A percentile compares a stretch with the other conserved stretches of the same genome.
phyloP scores from a whole-genome alignment of 2,888 invertebrate genomes.

The Vannuccia rotundouncinata region DNA sequence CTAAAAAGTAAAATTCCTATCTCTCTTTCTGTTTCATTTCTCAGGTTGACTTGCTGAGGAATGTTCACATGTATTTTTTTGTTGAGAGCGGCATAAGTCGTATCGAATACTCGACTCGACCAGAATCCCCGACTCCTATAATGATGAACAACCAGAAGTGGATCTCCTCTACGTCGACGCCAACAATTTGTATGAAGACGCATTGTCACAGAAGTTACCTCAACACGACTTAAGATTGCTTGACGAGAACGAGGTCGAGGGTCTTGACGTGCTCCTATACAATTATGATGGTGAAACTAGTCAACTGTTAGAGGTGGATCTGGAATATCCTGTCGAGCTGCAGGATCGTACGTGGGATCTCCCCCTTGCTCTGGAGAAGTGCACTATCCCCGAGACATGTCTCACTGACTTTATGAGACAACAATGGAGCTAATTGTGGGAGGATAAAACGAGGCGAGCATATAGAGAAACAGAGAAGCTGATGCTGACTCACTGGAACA shows the following conservation, averaged over 20 bases:
- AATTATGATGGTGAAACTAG: background rate
- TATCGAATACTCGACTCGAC: no score
- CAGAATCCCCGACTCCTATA: background rate
- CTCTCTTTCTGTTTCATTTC: background rate
- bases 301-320: background rate
- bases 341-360: background rate
- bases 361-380: background rate
- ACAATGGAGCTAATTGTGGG: background rate
- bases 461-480: background rate
- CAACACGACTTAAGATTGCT: background rate
- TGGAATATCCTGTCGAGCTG: background rate
- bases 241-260: background rate
- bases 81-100: background rate
- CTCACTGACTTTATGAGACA: background rate
- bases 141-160: background rate
- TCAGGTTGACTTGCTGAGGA: background rate
- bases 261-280: background rate
- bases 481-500: background rate
- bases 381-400: background rate
- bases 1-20: background rate
- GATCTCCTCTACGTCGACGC: background rate
- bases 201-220: background rate
- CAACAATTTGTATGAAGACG: background rate
- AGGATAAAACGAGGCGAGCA: background rate
- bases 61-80: background rate